Evolutionary conservation across 2,113 vertebrate species (phyloP), one percentile per base, ranked within the genome.

Genomic region (Austrofundulus limnaeus): DNA sequence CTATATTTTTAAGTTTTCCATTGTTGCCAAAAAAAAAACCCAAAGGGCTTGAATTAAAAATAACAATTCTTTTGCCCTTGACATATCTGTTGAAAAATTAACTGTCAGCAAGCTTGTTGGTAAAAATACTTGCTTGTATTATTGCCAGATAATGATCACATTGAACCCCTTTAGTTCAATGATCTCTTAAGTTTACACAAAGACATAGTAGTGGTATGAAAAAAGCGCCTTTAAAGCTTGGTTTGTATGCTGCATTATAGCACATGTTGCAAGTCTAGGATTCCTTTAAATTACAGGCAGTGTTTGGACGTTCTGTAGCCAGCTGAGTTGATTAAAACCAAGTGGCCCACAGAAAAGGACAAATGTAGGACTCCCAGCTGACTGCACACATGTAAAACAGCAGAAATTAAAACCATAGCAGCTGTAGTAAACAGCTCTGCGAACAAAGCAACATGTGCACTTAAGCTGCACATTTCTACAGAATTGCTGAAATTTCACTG

Each of bases 251-350:
- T 45, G 24, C n/a, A 9, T 13, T 25, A 15, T 2, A 38, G 25
- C 0, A 39, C 43, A 25, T 41, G 7, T 51, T 69, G 12, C 2
- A 66, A 16, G 25, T 45, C 0, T 34, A 39, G 49, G 15, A 54
- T 61, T 65, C 52, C 14, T 20, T 23, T n/a, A 37, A 61, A 15
- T 0, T 47, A 37, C 15, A 24, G 20, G n/a, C 38, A 7, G 21
- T 46, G 23, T 59, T 24, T n/a, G 11, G 45, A 28, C 16, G 16
- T 5, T 56, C 20, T 4, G 19, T 19, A 9, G 12, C 34, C 43
- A 37, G n/a, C 7, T 17, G 31, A 60, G 49, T 16, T 56, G 62
- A 67, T 46, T 19, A 45, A 59, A 59, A 24, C 39, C 19, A 15
- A 41, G 16, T 20, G 50, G 8, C 50, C 17, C 49, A 28, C 23